Percentiles rank a stretch among this genome's conserved stretches.
Evolutionary conservation across 2,113 vertebrate species (phyloP).

Genomic region (Suricata suricatta): DNA sequence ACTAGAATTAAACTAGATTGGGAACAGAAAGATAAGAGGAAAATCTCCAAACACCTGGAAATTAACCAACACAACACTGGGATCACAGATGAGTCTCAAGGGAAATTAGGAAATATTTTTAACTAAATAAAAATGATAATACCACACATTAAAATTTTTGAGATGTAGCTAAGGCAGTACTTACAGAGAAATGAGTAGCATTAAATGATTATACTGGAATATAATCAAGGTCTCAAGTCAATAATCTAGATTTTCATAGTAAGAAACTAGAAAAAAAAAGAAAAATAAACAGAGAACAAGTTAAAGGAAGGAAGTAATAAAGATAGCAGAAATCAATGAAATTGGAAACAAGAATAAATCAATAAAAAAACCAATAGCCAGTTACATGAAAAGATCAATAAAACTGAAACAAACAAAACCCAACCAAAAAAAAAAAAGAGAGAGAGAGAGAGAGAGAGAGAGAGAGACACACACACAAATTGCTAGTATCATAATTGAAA

Average conservation of each 20-base stretch:
- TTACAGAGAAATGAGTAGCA: not conserved
- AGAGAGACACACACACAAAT: not conserved
- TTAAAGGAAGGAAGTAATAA: not conserved
- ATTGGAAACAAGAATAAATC: not conserved
- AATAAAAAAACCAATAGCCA: not conserved
- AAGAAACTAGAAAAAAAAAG: not conserved
- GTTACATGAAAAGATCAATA: not conserved
- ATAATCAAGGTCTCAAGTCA: not conserved
- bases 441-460: not conserved
- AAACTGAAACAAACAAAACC: not conserved
- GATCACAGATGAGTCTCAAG: not conserved
- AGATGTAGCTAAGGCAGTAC: not conserved
- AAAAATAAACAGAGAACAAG: not conserved
- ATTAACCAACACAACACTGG: not conserved
- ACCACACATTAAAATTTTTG: not conserved
- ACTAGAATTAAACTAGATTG: not conserved
- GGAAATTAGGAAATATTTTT: not conserved
- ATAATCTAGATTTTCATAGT: not conserved
- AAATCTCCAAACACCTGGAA: not conserved
- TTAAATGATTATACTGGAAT: not conserved
- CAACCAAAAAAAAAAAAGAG: not conserved
- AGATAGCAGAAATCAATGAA: not conserved
- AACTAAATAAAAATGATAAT: constrained; percentile 26
- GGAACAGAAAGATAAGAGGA: not conserved
- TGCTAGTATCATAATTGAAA: not conserved